Evolutionary conservation across 2,113 vertebrate genomes (phyloP), one percentile per base, ranked within the genome.

Genomic region (Callospermophilus lateralis): DNA sequence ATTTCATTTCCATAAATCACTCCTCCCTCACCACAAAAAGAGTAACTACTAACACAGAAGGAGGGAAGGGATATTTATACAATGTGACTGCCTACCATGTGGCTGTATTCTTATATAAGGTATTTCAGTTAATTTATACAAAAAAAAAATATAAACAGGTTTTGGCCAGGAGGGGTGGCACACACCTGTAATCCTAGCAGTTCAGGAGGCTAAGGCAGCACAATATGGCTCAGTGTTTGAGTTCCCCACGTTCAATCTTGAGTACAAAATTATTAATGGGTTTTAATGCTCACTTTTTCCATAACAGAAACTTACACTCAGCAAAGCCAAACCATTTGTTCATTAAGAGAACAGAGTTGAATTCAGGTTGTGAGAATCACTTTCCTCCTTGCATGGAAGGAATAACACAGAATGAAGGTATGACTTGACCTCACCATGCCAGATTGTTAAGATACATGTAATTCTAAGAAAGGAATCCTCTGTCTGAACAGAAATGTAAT

Each of bases 271-370:
- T 51, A 37, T 45, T 87, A 42, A 58, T 58, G 3, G 26, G 9
- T 30, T 94, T 86, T 78, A 93, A 93, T 17, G 37, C 6, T 4
- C 8, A 81, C 68, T 93, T 93, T 90, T 32, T 92, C 26, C 24
- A 58, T 28, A 84, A 68, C 5, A 65, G 45, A 96, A 90, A 65
- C 51, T n/a, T 30, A 86, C 17, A 5, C 6, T 76, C 28, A 32
- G 15, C 8, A 30, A 79, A 78, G 67, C 42, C 70, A 78, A 86
- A 22, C 51, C 30, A 76, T 67, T 72, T 81, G 6, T 37, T 92
- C 63, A 39, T 28, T 32, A 4, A 65, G 15, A 72, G 6, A 72
- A 70, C 13, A 72, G 12, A 65, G 34, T 3, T 58, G 12, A 90
- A 61, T 80, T 22, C 20, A 55, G 5, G 4, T 42, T 53, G 81